Evolutionary conservation across 2,113 vertebrate genomes (phyloP), one percentile per base, ranked within the genome.

Genomic region (Nothobranchius kuhntae): DNA sequence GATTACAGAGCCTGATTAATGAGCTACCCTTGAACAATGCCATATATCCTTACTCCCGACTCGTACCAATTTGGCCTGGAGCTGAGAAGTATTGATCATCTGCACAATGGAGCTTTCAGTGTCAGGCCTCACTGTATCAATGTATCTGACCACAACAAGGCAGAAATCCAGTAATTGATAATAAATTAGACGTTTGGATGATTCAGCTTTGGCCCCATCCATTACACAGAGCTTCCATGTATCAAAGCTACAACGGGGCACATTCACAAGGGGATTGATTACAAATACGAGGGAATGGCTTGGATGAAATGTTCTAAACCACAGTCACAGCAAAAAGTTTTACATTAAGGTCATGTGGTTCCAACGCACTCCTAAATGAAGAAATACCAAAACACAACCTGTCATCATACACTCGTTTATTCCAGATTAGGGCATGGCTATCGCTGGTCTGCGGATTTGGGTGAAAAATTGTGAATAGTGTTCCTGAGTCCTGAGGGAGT

Each of bases 91-190:
- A 86, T 76, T 26, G 81, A 80, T 84, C 52, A 44, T 2, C 53
- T n/a, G 55, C 53, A 84, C 75, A 80, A 69, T 61, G 66, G 47
- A 61, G 60, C 81, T 71, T 64, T 85, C 80, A 68, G 75, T 17
- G 75, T 81, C 63, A 50, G 15, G 21, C 75, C 56, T 54, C 67
- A 54, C 79, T 56, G 62, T 47, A 67, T 75, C 75, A 64, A 54
- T 61, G 42, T 47, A 60, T 30, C 60, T 11, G 65, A 61, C 69
- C 9, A 17, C 46, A 48, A 65, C 60, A 7, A 1, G 68, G 53
- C 66, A 71, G 72, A 56, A 81, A 79, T 77, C 78, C 66, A 75
- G 75, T 82, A 80, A 88, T 82, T 82, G 79, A 76, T 79, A 81
- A 75, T 47, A 64, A 77, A 77, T 77, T 67, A 69, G 69, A 61